phyloP scores from a whole-genome alignment of 2,888 invertebrate species.

The Notocelia uddmanniana region DNA sequence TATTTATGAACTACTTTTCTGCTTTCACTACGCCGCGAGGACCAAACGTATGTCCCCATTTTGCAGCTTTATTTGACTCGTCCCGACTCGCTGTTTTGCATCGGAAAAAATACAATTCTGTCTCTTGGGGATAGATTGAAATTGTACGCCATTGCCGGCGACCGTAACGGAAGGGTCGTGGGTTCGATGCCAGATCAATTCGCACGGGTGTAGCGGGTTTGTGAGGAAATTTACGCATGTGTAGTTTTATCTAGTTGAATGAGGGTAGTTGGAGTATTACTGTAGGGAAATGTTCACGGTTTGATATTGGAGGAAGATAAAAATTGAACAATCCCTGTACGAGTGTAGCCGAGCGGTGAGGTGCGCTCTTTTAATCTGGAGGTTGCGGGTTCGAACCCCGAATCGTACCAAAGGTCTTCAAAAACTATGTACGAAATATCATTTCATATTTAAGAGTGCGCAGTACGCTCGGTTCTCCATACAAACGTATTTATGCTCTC shows the following conservation, averaged over 20 bases:
- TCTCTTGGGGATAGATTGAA: slow-evolving; percentile 46
- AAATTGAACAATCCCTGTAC: no score
- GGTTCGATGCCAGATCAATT: slow-evolving; percentile 18
- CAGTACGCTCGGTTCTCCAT: no score
- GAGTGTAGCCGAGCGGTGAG: no score
- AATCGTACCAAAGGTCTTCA: no score
- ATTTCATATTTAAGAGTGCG: no score
- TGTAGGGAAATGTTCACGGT: not conserved
- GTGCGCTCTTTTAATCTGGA: no score
- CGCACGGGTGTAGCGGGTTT: not conserved
- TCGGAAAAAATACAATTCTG: slow-evolving; percentile 44
- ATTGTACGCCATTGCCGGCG: slow-evolving; percentile 30
- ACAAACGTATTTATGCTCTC: no score
- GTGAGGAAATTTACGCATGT: not conserved
- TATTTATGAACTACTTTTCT: slow-evolving; percentile 1
- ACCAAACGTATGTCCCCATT: slow-evolving; percentile 35
- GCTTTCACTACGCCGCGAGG: not conserved
- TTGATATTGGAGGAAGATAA: not conserved
- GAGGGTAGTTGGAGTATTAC: slow-evolving; percentile 2
- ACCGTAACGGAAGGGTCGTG: slow-evolving; percentile 31
- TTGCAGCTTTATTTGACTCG: slow-evolving; percentile 45
- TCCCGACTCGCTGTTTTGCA: slow-evolving; percentile 45
- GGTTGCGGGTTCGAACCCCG: no score
- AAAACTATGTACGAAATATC: no score
- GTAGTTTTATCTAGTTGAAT: not conserved